A percentile compares a stretch with the other conserved stretches of the same genome.
These are phyloP conservation scores for Schizopygopsis malacanthus DNA, from an alignment of 2,797 vertebrate genomes.

Conservation along the genomic window DNA sequence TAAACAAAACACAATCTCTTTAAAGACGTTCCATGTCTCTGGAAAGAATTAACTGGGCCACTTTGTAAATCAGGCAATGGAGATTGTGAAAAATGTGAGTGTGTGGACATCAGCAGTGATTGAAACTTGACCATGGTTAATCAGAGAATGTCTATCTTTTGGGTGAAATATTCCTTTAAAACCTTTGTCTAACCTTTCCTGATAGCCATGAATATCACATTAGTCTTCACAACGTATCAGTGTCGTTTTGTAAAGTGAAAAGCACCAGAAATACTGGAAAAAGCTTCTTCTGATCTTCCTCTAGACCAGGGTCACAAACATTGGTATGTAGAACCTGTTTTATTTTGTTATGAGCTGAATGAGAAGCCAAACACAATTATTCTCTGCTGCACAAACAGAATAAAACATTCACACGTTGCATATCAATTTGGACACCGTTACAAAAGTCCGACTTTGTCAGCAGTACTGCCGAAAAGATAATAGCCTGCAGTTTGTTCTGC, in stretches of 20 bases:
- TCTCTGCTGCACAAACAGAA: slow-evolving; percentile 3
- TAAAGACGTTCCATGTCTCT: slow-evolving; percentile 15
- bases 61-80: slow-evolving; percentile 12
- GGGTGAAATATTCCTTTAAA: not conserved
- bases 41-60: slow-evolving; percentile 9
- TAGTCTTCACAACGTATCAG: not conserved
- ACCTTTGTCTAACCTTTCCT: not conserved
- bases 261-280: not conserved
- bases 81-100: slow-evolving; percentile 4
- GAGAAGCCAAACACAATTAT: slow-evolving; percentile 23
- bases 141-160: not conserved
- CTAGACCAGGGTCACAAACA: not conserved
- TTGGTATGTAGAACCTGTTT: not conserved
- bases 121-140: not conserved
- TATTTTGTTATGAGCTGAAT: not conserved
- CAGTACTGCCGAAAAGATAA: not conserved
- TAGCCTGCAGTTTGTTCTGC: not conserved
- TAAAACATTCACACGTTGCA: not conserved
- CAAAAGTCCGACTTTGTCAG: not conserved
- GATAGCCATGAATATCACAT: not conserved
- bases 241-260: not conserved
- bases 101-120: not conserved
- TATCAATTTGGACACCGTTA: not conserved
- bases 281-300: not conserved
- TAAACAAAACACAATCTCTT: slow-evolving; percentile 3